Base-by-base conservation (phyloP, 2,888 invertebrate species). In the Drepanosiphum platanoidis region DNA sequence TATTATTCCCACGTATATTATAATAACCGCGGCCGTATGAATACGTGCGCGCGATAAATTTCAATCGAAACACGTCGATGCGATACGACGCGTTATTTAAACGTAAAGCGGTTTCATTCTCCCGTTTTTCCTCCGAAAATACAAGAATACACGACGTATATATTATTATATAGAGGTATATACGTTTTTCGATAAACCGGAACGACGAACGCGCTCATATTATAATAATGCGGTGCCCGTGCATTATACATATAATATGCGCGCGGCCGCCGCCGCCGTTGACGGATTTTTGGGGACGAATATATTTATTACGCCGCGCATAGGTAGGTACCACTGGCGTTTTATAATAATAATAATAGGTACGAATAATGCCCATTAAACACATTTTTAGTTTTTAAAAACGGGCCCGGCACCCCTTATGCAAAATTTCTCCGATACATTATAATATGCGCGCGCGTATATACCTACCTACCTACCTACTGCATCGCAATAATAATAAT, bases 281-380 rank as follows among this genome's bases (percentile, higher is more conserved):
- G 79, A 70, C 68, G 80, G 68, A 80, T 80, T 80, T 70, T 80
- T 52, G 80, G 80, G 80, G 80, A 80, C 80, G 68, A 79, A 79
- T 52, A 79, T 27, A 46, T 80, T 80, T 70, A 80, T 70, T 36
- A 52, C 5, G 78, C 66, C 52, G n/a, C 74, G 71, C 13, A 36
- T n/a, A 68, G 22, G 27, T n/a, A 68, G 22, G 27, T 71, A 39
- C 71, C 15, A 52, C n/a, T n/a, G n/a, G n/a, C n/a, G n/a, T n/a
- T n/a, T n/a, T n/a, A n/a, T n/a, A n/a, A n/a, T n/a, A n/a, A n/a
- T n/a, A n/a, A n/a, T n/a, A n/a, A n/a, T n/a, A n/a, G n/a, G n/a
- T n/a, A 42, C 27, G 36, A 8, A 71, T 81, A 81, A 39, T 71
- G 32, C 71, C 52, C 61, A 52, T 80, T 64, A 83, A 84, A 75